phyloP scores from a whole-genome alignment of 2,888 invertebrate species.

The Synergus laeviventris region DNA sequence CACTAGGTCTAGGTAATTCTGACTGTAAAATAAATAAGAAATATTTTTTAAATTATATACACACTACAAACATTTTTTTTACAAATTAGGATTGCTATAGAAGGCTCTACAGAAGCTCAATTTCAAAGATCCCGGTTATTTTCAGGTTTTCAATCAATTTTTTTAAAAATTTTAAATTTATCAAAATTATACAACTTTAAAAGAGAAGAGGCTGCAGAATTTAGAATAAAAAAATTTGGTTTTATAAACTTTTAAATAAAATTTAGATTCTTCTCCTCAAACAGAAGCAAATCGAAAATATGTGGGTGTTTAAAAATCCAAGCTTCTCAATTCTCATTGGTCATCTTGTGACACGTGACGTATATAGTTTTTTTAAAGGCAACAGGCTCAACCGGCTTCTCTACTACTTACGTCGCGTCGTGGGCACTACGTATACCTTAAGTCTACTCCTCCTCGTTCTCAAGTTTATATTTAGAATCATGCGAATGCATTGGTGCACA shows the following conservation, averaged over 20 bases:
- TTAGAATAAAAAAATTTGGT: too few species aligned
- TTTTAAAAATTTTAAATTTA: too few species aligned
- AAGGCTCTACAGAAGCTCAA: not conserved
- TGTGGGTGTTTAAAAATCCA: conserved; percentile 18
- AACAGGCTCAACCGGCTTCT: conserved; percentile 47
- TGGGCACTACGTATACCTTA: conserved; percentile 46
- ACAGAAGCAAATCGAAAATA: not conserved
- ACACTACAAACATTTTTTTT: not conserved
- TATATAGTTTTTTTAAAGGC: conserved; percentile 43
- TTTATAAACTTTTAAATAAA: not conserved
- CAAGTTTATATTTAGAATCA: conserved; percentile 58
- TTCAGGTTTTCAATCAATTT: too few species aligned
- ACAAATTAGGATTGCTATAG: not conserved
- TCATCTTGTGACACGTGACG: conserved; percentile 14
- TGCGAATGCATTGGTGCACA: conserved; percentile 50
- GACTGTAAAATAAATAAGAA: not conserved
- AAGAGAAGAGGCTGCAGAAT: too few species aligned
- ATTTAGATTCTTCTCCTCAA: not conserved
- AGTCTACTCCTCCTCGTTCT: conserved; percentile 40
- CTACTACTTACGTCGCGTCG: conserved; percentile 52
- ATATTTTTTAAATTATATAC: not conserved
- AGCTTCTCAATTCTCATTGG: conserved; percentile 16
- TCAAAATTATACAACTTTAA: not conserved
- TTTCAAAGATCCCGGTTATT: too few species aligned
- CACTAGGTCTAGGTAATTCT: conserved; percentile 8